A percentile compares a stretch with the other conserved stretches of the same genome.
These are phyloP conservation scores for Zootoca vivipara DNA, from an alignment of 2,113 vertebrate genomes.

Conservation along the genomic window DNA sequence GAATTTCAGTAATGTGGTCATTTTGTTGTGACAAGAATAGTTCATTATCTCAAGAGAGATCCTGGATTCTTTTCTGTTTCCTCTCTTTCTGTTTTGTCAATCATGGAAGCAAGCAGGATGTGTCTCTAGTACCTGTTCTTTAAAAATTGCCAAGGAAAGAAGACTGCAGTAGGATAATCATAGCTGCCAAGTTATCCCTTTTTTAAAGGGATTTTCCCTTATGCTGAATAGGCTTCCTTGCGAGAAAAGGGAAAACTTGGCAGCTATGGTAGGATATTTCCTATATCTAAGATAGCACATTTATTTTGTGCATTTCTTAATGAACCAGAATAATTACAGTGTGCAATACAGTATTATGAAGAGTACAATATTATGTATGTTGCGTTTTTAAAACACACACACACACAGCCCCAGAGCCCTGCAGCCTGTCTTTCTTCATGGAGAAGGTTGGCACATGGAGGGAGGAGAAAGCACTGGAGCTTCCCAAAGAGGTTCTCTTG, in stretches of 20 bases:
- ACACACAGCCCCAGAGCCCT: too few species aligned
- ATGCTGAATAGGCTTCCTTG: too few species aligned
- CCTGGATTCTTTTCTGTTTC: neutral
- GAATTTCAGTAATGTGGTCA: slow-evolving; percentile 36
- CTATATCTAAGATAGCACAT: neutral
- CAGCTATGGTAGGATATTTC: neutral
- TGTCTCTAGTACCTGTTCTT: neutral
- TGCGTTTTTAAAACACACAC: neutral
- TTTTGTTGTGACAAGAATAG: neutral
- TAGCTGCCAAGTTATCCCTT: too few species aligned
- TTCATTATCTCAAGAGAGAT: slow-evolving; percentile 31
- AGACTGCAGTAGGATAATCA: neutral
- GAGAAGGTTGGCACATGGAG: neutral
- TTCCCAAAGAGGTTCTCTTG: too few species aligned
- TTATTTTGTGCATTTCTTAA: neutral
- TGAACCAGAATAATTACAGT: neutral
- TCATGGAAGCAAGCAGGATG: neutral
- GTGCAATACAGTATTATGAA: too few species aligned
- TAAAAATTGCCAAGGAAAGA: neutral
- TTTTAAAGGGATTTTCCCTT: too few species aligned
- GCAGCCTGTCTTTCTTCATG: neutral
- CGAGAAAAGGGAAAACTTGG: too few species aligned
- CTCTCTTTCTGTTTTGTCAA: slow-evolving; percentile 9
- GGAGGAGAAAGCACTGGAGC: neutral
- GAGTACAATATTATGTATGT: neutral